Evolutionary conservation across 1,140 invertebrate genomes (phyloP).

Genomic region (Hyposmocoma kahamanoa): DNA sequence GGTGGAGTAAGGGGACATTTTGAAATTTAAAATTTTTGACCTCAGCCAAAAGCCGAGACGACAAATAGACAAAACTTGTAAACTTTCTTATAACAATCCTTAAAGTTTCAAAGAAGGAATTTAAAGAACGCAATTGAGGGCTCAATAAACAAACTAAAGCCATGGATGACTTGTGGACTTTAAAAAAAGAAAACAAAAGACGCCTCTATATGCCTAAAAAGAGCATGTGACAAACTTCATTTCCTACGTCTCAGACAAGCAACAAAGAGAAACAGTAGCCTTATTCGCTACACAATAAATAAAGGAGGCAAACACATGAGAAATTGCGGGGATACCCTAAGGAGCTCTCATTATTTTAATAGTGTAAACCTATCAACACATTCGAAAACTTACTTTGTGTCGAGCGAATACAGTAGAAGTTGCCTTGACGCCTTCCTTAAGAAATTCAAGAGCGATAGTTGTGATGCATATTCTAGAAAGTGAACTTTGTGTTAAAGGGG

Average conservation of each 20-base stretch:
- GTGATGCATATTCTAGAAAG: conserved; percentile 14
- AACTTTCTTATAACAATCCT: too few species aligned
- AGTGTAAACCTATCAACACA: conserved; percentile 34
- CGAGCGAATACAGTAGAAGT: conserved; percentile 15
- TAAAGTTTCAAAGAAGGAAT: too few species aligned
- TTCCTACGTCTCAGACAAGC: conserved; percentile 11
- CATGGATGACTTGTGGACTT: too few species aligned
- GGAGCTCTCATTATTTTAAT: conserved; percentile 64
- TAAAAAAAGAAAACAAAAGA: too few species aligned
- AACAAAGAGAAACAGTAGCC: conserved; percentile 50
- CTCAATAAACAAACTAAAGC: too few species aligned
- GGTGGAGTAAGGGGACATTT: too few species aligned
- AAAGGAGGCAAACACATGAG: conserved; percentile 56
- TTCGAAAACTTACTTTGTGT: conserved; percentile 25
- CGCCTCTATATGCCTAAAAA: not conserved
- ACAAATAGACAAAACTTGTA: too few species aligned
- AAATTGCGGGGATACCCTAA: conserved; percentile 60
- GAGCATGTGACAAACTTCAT: conserved; percentile 23
- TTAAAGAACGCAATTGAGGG: too few species aligned
- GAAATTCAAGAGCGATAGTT: conserved; percentile 29
- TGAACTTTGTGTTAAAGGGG: conserved; percentile 11
- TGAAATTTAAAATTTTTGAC: too few species aligned
- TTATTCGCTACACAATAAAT: conserved; percentile 57
- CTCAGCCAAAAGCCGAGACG: too few species aligned
- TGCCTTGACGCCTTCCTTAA: conserved; percentile 8